Evolutionary conservation across 2,797 vertebrate species (phyloP).

Genomic region (Falco novaeseelandiae): DNA sequence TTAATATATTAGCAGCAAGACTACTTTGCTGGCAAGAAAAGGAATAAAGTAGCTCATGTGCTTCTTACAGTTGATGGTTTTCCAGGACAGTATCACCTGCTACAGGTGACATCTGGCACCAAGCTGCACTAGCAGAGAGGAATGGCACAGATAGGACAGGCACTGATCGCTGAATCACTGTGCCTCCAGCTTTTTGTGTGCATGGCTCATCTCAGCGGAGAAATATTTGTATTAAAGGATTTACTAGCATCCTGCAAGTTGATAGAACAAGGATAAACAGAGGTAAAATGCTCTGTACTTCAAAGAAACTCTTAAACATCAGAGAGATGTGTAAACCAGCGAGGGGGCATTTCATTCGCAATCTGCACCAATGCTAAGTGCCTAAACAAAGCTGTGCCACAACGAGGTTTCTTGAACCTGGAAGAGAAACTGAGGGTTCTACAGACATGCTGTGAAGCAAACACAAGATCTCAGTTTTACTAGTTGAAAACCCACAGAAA

Average conservation of each 20-base stretch:
- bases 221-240: not conserved
- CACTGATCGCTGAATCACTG: fast-evolving
- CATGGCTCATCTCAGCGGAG: not conserved
- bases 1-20: not conserved
- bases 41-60: not conserved
- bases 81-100: not conserved
- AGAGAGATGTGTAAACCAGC: not conserved
- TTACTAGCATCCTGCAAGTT: not conserved
- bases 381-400: not conserved
- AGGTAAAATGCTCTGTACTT: not conserved
- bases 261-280: not conserved
- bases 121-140: not conserved
- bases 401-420: fast-evolving
- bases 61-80: not conserved
- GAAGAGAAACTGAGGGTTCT: not conserved
- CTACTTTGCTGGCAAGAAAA: not conserved
- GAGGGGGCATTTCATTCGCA: not conserved
- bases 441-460: not conserved
- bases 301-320: not conserved
- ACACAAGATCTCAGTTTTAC: not conserved
- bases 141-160: not conserved
- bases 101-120: not conserved
- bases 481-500: not conserved
- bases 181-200: not conserved
- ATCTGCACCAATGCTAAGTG: not conserved